Evolutionary conservation across 2,888 invertebrate genomes (phyloP), one percentile per base, ranked within the genome.

Genomic region (Tetragonisca angustula): DNA sequence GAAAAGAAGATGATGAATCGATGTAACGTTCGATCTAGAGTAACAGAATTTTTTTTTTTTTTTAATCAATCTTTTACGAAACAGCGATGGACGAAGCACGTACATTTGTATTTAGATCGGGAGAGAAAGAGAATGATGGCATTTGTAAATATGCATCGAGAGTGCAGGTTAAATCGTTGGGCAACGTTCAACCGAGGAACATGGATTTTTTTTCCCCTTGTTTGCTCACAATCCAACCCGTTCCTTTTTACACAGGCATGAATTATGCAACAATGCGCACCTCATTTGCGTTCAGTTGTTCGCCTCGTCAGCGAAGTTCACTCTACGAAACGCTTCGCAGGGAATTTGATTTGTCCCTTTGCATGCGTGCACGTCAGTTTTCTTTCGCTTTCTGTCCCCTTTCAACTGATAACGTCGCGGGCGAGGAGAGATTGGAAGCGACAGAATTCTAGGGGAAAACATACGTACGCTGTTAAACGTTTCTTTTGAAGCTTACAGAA

Each of bases 261-360:
- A 73, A 81, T 79, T 79, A 81, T 81, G 81, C 79, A 81, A 79
- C 73, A 79, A 81, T 73, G 49, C 17, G 36, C n/a, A 49, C 36
- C 73, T 69, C 68, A 69, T 62, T 73, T 79, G 61, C 32, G 65
- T 72, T 72, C 67, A 61, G 67, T 77, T 81, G 81, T 78, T 68
- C 79, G 73, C 73, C 17, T 64, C 56, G 69, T 64, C 81, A 78
- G 67, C 36, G 24, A 78, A 72, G 71, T 81, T 71, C 27, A 11
- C 21, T n/a, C 9, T 21, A 62, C 52, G 32, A 70, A 64, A 59
- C 50, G 67, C 13, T 43, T 64, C 32, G 49, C 32, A 0, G 36
- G 73, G 68, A 78, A 81, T 68, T 72, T 68, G 54, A 81, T 81
- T 68, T 56, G 43, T 56, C 32, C 32, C 43, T 49, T 50, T 64